Percentiles rank a stretch among this genome's conserved stretches.
Evolutionary conservation across 2,888 invertebrate genomes (phyloP).

Genomic region (Acanthosoma haemorrhoidale): DNA sequence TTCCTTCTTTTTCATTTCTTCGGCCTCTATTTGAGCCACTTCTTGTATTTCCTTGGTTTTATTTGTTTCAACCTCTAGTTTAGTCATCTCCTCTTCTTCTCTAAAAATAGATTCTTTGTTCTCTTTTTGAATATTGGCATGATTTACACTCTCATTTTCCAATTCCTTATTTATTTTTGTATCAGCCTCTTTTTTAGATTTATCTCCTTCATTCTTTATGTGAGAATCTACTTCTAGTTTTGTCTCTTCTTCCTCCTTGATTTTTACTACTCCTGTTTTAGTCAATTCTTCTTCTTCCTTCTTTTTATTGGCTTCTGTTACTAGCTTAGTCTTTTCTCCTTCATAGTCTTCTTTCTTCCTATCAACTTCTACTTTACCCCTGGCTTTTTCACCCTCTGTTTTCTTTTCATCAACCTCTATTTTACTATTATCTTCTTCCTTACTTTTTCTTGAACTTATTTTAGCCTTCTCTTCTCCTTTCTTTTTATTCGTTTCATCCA

Average conservation of each 20-base stretch:
- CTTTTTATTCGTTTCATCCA: not conserved
- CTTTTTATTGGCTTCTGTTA: slow-evolving; percentile 2
- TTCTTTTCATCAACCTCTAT: not conserved
- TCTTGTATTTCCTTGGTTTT: slow-evolving; percentile 12
- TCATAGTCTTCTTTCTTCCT: not conserved
- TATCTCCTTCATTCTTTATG: slow-evolving; percentile 7
- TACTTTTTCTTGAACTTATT: not conserved
- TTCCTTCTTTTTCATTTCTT: slow-evolving; percentile 18
- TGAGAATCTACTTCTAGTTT: slow-evolving; percentile 12
- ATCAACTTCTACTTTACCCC: not conserved
- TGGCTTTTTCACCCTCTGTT: not conserved
- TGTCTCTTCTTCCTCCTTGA: slow-evolving; percentile 1
- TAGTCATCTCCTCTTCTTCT: not conserved
- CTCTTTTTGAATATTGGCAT: not conserved
- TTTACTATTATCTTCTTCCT: not conserved
- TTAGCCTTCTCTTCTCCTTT: slow-evolving; percentile 16
- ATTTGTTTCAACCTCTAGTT: slow-evolving; percentile 16
- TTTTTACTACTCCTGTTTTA: slow-evolving; percentile 13
- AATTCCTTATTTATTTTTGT: slow-evolving; percentile 6
- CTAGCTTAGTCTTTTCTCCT: not conserved
- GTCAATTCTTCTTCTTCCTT: slow-evolving; percentile 21
- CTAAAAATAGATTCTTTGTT: not conserved
- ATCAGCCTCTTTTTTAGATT: slow-evolving; percentile 29
- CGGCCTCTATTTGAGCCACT: not conserved
- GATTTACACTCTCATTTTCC: not conserved